phyloP scores from a whole-genome alignment of 2,888 invertebrate species.

The Tetragonisca angustula region DNA sequence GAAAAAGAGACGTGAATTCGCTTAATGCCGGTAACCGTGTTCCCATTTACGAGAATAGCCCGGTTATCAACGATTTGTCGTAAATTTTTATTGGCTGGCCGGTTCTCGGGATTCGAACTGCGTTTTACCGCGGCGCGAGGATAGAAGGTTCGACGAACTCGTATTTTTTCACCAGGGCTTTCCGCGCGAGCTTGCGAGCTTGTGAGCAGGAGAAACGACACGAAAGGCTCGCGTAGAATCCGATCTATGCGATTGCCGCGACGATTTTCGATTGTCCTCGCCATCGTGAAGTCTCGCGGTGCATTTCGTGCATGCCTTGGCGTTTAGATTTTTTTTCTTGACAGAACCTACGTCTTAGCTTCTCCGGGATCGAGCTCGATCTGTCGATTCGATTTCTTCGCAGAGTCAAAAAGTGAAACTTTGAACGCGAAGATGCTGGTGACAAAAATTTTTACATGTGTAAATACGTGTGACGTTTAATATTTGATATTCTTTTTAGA shows the following conservation, averaged over 20 bases:
- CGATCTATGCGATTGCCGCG: slow-evolving; percentile 10
- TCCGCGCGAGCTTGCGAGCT: background rate
- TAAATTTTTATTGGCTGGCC: slow-evolving; percentile 50
- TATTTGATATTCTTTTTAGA: too few relatives aligned
- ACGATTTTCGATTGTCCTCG: background rate
- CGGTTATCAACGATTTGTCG: slow-evolving; percentile 34
- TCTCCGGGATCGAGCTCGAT: too few relatives aligned
- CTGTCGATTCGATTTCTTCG: too few relatives aligned
- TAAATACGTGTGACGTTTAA: too few relatives aligned
- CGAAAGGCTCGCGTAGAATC: background rate
- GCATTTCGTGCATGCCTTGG: too few relatives aligned
- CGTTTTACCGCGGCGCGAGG: slow-evolving; percentile 21
- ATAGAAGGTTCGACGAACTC: slow-evolving; percentile 32
- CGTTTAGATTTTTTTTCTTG: too few relatives aligned
- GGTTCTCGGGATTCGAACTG: slow-evolving; percentile 19
- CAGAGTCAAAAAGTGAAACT: too few relatives aligned
- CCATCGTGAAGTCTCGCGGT: too few relatives aligned
- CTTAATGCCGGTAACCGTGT: slow-evolving; percentile 16
- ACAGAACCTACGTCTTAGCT: too few relatives aligned
- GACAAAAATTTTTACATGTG: too few relatives aligned
- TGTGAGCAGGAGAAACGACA: background rate
- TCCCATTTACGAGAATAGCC: slow-evolving; percentile 26
- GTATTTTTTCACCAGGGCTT: slow-evolving; percentile 18
- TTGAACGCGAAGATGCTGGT: too few relatives aligned
- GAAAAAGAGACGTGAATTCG: background rate